phyloP scores from a whole-genome alignment of 2,888 invertebrate genomes.

The Eretmocerus hayati region DNA sequence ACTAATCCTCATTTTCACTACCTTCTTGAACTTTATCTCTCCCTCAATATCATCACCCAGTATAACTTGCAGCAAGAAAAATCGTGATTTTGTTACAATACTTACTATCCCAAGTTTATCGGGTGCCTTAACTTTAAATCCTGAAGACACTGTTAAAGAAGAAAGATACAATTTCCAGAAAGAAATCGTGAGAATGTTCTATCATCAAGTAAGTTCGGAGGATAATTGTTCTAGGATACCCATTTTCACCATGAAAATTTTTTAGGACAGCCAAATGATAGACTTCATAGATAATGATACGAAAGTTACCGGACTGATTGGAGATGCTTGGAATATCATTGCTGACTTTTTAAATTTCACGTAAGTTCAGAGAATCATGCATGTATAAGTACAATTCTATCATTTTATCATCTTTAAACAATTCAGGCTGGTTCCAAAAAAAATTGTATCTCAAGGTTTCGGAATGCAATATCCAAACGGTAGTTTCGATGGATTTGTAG shows the following conservation, averaged over 20 bases:
- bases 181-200: background rate
- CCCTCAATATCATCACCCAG: no score
- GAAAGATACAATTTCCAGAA: conserved; percentile 9
- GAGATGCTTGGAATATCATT: conserved; percentile 20
- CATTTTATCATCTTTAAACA: no score
- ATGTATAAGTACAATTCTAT: no score
- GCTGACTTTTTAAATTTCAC: conserved; percentile 23
- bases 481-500: conserved; percentile 22
- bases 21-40: no score
- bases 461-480: conserved; percentile 14
- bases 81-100: no score
- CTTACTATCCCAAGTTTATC: no score
- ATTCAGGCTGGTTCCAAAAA: conserved; percentile 12
- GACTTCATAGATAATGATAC: conserved; percentile 18
- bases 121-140: no score
- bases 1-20: no score
- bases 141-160: no score
- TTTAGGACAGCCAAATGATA: conserved; percentile 19
- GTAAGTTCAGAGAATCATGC: no score
- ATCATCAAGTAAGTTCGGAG: conserved; percentile 7
- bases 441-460: conserved; percentile 6
- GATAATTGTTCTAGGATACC: no score
- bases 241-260: background rate
- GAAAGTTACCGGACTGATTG: conserved; percentile 15
- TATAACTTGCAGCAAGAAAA: no score